Percentiles rank a stretch among this genome's conserved stretches.
phyloP scores from a whole-genome alignment of 2,113 vertebrate genomes.

The Phycodurus eques region DNA sequence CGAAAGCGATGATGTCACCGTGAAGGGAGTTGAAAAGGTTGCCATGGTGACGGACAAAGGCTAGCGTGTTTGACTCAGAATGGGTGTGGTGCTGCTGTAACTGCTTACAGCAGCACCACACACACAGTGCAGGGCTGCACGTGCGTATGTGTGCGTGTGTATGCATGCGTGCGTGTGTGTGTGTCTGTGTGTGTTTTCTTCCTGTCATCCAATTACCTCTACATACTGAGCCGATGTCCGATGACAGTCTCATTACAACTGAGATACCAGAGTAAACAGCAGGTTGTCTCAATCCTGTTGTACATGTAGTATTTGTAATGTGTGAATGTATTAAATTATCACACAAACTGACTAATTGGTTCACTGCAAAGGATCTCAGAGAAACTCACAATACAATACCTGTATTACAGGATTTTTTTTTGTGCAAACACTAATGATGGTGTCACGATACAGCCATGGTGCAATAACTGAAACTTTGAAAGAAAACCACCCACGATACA shows the following conservation, averaged over 20 bases:
- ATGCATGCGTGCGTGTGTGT: slow-evolving; percentile 24
- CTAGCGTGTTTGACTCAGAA: slow-evolving; percentile 39
- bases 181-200: slow-evolving; percentile 5
- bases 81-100: slow-evolving; percentile 48
- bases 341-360: neutral
- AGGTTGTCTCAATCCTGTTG: neutral
- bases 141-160: neutral
- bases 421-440: neutral
- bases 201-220: slow-evolving; percentile 46
- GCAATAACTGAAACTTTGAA: too few relatives aligned
- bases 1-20: slow-evolving; percentile 55
- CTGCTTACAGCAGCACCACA: slow-evolving; percentile 16
- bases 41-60: slow-evolving; percentile 55
- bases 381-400: neutral
- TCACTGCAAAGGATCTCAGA: neutral
- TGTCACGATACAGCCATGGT: too few relatives aligned
- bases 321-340: slow-evolving; percentile 1
- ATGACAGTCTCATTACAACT: slow-evolving; percentile 52
- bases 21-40: slow-evolving; percentile 51
- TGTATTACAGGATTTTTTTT: neutral
- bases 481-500: too few relatives aligned
- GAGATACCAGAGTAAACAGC: slow-evolving; percentile 30
- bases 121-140: neutral
- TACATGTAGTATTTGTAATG: neutral
- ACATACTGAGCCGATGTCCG: slow-evolving; percentile 31